Evolutionary conservation across 2,113 vertebrate genomes (phyloP), one percentile per base, ranked within the genome.

Genomic region (Peromyscus maniculatus): DNA sequence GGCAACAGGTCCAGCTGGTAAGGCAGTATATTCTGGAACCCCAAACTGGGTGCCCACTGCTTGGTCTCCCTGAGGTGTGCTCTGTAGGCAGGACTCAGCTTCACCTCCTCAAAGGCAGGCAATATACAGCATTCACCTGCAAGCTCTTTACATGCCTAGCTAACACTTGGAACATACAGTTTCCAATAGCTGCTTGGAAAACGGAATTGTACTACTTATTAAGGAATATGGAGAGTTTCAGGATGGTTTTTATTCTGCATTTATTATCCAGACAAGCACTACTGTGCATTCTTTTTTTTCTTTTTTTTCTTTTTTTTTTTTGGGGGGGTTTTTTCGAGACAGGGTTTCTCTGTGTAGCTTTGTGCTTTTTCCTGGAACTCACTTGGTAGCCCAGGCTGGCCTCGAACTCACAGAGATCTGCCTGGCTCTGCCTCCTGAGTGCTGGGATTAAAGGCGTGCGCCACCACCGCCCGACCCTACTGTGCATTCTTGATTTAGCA

Each of bases 71-170:
- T 22, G 39, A 19, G 28, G 2, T 31, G 17, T 52, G 28, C 19
- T 88, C 19, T n/a, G 1, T 46, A 49, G 64, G 19, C 3, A 71
- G 31, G 21, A 15, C 26, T 15, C 19, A 4, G 9, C 17, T 8
- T 87, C 69, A 93, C 59, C 57, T 86, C 26, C 86, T 92, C 24
- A 39, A 91, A 52, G 82, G 36, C 55, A 96, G 69, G 87, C 77
- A 87, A 86, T 4, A 2, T 78, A 9, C 15, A 12, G 80, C 72
- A 77, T 43, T 96, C 9, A 84, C 36, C n/a, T 93, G 43, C 3
- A 33, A 79, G 11, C 15, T 84, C 62, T 24, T 75, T 79, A 19
- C 11, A 49, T 59, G 36, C 97, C 67, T 74, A 52, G 11, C 64
- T 49, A 28, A 21, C 39, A 84, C 84, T 59, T 72, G 69, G 62